A percentile compares a stretch with the other conserved stretches of the same genome.
These are phyloP conservation scores for Vanessa cardui DNA, from an alignment of 2,888 invertebrate genomes.

Conservation along the genomic window DNA sequence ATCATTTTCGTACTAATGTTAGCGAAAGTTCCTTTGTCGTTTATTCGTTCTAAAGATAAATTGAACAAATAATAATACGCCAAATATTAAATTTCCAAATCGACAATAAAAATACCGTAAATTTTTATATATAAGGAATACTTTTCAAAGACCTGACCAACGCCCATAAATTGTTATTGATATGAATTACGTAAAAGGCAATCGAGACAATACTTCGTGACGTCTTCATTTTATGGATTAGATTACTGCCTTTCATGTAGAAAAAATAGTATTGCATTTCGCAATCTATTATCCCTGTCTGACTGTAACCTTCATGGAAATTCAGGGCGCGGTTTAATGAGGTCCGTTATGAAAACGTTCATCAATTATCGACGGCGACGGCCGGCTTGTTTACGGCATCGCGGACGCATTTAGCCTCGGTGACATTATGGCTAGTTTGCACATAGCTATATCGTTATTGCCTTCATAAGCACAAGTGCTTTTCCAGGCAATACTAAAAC, in stretches of 20 bases:
- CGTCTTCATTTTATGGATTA: neutral
- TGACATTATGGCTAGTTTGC: conserved; percentile 49
- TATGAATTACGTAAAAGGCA: no score
- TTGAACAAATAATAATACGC: neutral
- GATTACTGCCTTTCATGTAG: neutral
- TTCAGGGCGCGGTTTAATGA: conserved; percentile 80
- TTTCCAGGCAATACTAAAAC: conserved; percentile 32
- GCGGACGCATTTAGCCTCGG: conserved; percentile 77
- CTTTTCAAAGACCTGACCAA: no score
- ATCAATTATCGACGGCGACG: conserved; percentile 80
- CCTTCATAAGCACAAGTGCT: conserved; percentile 28
- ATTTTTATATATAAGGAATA: no score
- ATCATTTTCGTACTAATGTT: conserved; percentile 40
- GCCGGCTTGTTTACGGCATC: conserved; percentile 75
- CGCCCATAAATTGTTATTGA: no score
- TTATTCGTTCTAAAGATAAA: neutral
- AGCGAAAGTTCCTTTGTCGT: conserved; percentile 4
- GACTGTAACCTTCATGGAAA: conserved; percentile 70
- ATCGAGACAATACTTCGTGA: neutral
- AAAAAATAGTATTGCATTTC: neutral
- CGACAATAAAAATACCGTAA: no score
- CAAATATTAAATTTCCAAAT: neutral
- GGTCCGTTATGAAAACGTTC: conserved; percentile 75
- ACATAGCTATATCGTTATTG: conserved; percentile 30
- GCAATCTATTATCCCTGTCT: conserved; percentile 50